Conservation (phyloP, 2,888 invertebrate genomes). For the Sepioteuthis lessoniana region DNA sequence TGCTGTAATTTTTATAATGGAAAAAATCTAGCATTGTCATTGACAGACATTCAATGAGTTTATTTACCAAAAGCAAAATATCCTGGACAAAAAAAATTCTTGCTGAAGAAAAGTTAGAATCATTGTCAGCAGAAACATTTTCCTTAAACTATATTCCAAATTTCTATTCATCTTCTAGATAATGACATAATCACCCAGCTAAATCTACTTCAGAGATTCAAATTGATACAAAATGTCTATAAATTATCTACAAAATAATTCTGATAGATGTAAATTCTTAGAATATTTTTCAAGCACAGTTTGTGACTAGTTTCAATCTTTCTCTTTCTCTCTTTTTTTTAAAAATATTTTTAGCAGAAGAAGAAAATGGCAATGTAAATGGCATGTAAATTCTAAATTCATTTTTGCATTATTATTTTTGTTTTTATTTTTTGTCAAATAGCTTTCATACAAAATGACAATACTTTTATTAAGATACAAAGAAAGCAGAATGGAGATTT, state of each 20-base stretch:
- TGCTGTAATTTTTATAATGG: background rate
- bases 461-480: background rate
- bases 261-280: background rate
- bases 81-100: background rate
- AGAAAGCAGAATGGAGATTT: background rate
- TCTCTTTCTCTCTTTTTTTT: background rate
- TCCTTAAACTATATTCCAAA: background rate
- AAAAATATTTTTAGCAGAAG: background rate
- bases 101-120: background rate
- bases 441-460: background rate
- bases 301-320: background rate
- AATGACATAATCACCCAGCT: background rate
- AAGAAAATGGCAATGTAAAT: background rate
- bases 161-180: background rate
- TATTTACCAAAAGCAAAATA: background rate
- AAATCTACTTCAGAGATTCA: background rate
- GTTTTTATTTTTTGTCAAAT: background rate
- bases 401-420: background rate
- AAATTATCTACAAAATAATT: constrained; percentile 13
- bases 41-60: background rate
- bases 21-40: background rate
- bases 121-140: background rate
- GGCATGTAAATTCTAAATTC: background rate
- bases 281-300: background rate
- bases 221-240: background rate